These are phyloP conservation scores for Dryadula phaetusa DNA, from an alignment of 2,888 invertebrate species.

Conservation along the genomic window DNA sequence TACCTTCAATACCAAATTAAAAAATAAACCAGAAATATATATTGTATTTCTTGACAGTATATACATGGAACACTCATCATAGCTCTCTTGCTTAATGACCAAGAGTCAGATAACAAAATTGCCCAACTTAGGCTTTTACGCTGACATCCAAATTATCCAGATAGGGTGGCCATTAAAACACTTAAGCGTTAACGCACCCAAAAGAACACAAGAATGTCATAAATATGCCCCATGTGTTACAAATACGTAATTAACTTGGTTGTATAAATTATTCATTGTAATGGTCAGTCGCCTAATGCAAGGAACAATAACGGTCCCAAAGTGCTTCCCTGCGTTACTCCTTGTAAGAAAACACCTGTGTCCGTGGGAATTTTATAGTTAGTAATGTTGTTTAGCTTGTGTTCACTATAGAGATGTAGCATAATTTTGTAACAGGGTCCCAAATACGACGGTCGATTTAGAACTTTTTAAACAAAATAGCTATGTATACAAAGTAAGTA, in stretches of 20 bases:
- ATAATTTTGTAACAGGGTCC: not conserved
- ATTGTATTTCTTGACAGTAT: not conserved
- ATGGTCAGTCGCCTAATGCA: slow-evolving; percentile 53
- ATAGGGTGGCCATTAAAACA: slow-evolving; percentile 21
- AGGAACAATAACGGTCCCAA: slow-evolving; percentile 50
- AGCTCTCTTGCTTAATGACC: not conserved
- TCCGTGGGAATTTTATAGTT: slow-evolving; percentile 54
- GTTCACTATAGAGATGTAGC: not conserved
- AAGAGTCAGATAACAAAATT: slow-evolving; percentile 2
- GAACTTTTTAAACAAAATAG: too few relatives aligned
- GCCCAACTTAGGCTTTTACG: slow-evolving; percentile 13
- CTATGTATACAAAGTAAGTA: too few relatives aligned
- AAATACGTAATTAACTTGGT: slow-evolving; percentile 52
- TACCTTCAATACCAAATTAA: not conserved
- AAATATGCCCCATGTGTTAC: slow-evolving; percentile 45
- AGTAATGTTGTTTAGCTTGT: slow-evolving; percentile 23
- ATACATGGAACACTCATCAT: not conserved
- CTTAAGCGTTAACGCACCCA: slow-evolving; percentile 20
- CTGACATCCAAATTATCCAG: slow-evolving; percentile 14
- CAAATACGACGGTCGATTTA: too few relatives aligned
- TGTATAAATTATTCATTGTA: slow-evolving; percentile 59
- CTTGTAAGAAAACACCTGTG: slow-evolving; percentile 57
- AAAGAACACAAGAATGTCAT: slow-evolving; percentile 28
- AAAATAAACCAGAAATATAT: slow-evolving; percentile 4
- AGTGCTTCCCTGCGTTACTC: slow-evolving; percentile 50